Evolutionary conservation across 2,113 vertebrate genomes (phyloP).

Genomic region (Thryonomys swinderianus): DNA sequence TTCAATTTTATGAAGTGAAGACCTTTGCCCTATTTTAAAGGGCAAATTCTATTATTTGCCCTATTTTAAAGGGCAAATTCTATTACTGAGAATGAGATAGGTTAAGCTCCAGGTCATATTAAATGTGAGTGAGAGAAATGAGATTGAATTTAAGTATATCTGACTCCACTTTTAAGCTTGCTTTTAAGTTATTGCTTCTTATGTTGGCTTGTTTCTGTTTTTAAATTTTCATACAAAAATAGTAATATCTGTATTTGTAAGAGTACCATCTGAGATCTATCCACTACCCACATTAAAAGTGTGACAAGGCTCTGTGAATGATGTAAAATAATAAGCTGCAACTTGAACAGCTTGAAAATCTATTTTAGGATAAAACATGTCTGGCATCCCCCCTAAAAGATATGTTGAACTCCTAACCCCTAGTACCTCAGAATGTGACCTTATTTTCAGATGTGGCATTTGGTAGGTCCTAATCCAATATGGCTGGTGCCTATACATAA

Average conservation of each 20-base stretch:
- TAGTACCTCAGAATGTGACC: not conserved
- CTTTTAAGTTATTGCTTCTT: not conserved
- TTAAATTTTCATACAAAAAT: not conserved
- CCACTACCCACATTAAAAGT: not conserved
- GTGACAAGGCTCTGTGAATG: not conserved
- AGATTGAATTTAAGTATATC: not conserved
- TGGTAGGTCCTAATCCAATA: not conserved
- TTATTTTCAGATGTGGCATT: not conserved
- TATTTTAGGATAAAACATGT: not conserved
- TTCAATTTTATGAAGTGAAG: not conserved
- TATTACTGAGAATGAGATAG: not conserved
- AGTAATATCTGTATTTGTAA: not conserved
- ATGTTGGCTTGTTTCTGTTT: not conserved
- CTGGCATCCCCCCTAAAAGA: not conserved
- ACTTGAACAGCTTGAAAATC: not conserved
- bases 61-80: too few relatives aligned
- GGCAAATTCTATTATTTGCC: too few relatives aligned
- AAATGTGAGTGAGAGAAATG: not conserved
- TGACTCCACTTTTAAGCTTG: not conserved
- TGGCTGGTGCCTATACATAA: not conserved
- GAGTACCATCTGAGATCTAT: not conserved
- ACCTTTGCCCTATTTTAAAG: not conserved
- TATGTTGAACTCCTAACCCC: not conserved
- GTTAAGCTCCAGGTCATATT: not conserved
- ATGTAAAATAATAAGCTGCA: not conserved